Conservation (phyloP, 2,113 vertebrate genomes). For the Nycticryphes semicollaris region DNA sequence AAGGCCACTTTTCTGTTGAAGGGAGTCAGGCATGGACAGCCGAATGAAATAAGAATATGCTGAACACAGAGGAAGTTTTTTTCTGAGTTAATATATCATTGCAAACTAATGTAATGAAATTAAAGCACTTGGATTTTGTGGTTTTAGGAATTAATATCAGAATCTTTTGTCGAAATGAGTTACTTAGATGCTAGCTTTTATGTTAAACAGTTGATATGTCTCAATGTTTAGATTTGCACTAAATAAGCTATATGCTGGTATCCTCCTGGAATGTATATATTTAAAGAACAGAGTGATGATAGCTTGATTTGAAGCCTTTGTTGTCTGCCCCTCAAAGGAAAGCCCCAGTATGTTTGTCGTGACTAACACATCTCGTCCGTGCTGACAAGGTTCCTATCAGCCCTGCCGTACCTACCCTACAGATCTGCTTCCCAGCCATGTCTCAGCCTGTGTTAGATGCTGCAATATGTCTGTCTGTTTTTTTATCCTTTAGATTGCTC, state of each 20-base stretch:
- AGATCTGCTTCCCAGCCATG: background rate
- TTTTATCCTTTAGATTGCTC: conserved; percentile 55
- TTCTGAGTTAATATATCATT: background rate
- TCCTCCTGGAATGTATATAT: background rate
- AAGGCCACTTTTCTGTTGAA: background rate
- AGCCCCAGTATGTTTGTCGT: background rate
- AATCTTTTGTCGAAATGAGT: background rate
- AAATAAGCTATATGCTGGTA: background rate
- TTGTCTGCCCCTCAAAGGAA: background rate
- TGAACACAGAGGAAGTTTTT: background rate
- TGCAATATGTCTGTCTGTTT: conserved; percentile 34
- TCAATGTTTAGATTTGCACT: background rate
- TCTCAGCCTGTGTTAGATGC: background rate
- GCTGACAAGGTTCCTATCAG: conserved; percentile 51
- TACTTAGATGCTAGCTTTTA: accelerated
- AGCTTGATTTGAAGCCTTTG: background rate
- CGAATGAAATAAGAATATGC: background rate
- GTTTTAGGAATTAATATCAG: background rate
- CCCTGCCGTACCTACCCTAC: background rate
- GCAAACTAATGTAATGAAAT: background rate
- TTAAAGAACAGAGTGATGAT: background rate
- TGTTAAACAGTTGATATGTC: background rate
- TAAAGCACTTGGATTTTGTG: background rate
- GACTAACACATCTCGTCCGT: conserved; percentile 18
- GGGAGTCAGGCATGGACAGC: background rate